Base-by-base conservation (phyloP, 2,797 vertebrate species). In the Moxostoma hubbsi region DNA sequence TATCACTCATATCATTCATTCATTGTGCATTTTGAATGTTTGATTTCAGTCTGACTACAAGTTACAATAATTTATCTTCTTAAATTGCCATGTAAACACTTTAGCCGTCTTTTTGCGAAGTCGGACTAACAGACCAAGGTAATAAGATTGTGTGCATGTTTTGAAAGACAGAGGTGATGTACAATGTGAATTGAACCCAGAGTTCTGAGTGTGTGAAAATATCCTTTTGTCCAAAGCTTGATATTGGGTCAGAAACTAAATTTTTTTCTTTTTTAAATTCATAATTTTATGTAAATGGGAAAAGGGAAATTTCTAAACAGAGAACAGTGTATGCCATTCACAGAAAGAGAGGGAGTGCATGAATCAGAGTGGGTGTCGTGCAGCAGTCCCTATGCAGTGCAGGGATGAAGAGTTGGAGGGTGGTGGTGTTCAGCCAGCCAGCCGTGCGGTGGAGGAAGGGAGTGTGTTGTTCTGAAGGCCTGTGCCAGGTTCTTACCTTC, bases 401-500 rank as follows among this genome's bases (percentile, higher is more conserved):
- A 53, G 12, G 15, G 36, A 4, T 36, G 36, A 36, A 36, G 36
- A 36, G 65, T 69, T 9, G 57, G 11, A 70, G 46, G 69, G 77
- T 36, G 77, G 51, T 73, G 51, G 9, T 81, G 87, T 70, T 80
- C 82, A 86, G 77, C 84, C 36, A 36, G 36, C 36, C 88, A 91
- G 90, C 81, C 67, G 80, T 91, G 89, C 74, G 7, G 70, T 71
- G 43, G 77, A 74, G 5, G 57, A 36, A 36, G 36, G 36, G 15
- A 13, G 45, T 53, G 49, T 7, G 62, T 50, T 5, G 13, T 5
- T 43, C 47, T 7, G 16, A 64, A 64, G 58, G 54, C 4, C 49
- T 10, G 9, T 15, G 5, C 8, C 6, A 45, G 10, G 54, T 10
- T 73, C 92, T 92, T 96, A 99, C 97, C 97, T 98, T 98, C 84